Conservation (phyloP, 2,113 vertebrate species). For the Pogona vitticeps region DNA sequence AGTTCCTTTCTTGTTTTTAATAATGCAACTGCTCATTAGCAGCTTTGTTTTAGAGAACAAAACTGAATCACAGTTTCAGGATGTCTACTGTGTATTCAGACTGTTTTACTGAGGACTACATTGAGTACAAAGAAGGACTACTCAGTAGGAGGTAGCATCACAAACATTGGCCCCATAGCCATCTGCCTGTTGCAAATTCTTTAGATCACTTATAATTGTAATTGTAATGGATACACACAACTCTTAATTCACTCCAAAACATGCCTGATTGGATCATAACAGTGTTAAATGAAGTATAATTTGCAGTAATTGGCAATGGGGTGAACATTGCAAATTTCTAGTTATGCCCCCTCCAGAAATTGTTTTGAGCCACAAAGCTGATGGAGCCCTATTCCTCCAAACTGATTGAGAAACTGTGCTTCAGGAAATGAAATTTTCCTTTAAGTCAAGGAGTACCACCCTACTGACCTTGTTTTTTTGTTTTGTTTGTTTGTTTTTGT, state of each 20-base stretch:
- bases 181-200: background rate
- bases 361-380: too few species aligned
- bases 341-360: too few species aligned
- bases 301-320: background rate
- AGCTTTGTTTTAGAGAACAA: background rate
- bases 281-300: background rate
- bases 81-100: background rate
- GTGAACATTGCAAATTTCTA: too few species aligned
- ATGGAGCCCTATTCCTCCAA: too few species aligned
- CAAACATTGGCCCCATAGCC: background rate
- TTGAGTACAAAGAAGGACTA: background rate
- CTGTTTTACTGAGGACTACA: background rate
- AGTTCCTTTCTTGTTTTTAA: slow-evolving; percentile 36
- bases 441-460: too few species aligned
- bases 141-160: background rate
- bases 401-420: too few species aligned
- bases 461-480: too few species aligned
- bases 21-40: slow-evolving; percentile 14
- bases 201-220: background rate
- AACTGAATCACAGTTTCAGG: background rate
- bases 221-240: background rate
- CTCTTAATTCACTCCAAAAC: background rate
- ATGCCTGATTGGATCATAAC: background rate
- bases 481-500: too few species aligned
- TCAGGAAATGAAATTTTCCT: too few species aligned